These are phyloP conservation scores for Anagrus nilaparvatae DNA, from an alignment of 1,140 invertebrate genomes.

Conservation along the genomic window DNA sequence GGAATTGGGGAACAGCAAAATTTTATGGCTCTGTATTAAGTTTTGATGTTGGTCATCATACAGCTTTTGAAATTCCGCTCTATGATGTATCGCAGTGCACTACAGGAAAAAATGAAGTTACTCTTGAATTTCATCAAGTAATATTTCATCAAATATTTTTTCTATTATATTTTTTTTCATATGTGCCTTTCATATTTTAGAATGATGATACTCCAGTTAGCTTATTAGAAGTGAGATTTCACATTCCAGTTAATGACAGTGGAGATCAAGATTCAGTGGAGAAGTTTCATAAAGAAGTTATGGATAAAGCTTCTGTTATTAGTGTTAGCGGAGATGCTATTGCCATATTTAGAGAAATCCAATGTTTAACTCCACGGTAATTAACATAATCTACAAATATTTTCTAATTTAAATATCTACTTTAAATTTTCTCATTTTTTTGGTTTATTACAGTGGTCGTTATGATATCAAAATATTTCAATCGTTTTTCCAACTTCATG, in stretches of 20 bases:
- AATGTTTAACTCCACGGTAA: conserved; percentile 94
- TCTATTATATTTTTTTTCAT: conserved; percentile 9
- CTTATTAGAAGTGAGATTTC: conserved; percentile 95
- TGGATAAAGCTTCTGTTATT: conserved; percentile 95
- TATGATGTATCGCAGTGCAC: conserved; percentile 93
- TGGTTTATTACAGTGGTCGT: conserved; percentile 70
- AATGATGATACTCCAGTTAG: conserved; percentile 97
- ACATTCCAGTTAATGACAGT: conserved; percentile 82
- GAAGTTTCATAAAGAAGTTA: conserved; percentile 90
- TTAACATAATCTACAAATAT: conserved; percentile 2
- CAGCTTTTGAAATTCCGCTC: conserved; percentile 94
- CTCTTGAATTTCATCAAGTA: conserved; percentile 93
- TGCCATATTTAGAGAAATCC: conserved; percentile 91
- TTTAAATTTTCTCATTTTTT: conserved; percentile 1
- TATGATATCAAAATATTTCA: conserved; percentile 99
- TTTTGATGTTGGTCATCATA: conserved; percentile 83
- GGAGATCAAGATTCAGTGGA: conserved; percentile 85
- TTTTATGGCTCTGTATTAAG: conserved; percentile 86
- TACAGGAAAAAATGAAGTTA: conserved; percentile 98
- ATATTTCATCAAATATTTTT: neutral
- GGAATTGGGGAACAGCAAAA: conserved; percentile 97
- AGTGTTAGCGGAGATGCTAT: conserved; percentile 96
- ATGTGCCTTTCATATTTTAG: conserved; percentile 34
- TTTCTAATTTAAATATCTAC: conserved; percentile 1
- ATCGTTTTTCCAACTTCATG: conserved; percentile 96